Conservation (phyloP, 2,888 invertebrate genomes). For the Sphaerophoria taeniata region DNA sequence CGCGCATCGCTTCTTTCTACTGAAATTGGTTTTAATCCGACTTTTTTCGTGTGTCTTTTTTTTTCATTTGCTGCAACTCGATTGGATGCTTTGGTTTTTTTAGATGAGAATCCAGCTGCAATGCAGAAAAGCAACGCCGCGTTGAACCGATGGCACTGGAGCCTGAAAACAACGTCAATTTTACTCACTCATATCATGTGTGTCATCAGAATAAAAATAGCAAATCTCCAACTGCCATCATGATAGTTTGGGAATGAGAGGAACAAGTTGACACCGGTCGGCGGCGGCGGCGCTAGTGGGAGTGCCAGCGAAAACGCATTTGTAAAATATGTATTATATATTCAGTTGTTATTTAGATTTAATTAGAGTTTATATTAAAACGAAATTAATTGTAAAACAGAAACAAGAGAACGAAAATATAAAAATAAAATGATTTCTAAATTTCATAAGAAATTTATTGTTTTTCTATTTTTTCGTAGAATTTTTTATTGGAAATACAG, state of each 20-base stretch:
- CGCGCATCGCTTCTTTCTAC: slow-evolving; percentile 5
- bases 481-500: not conserved
- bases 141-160: slow-evolving; percentile 45
- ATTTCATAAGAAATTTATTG: slow-evolving; percentile 63
- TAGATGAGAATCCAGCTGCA: slow-evolving; percentile 81
- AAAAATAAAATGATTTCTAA: slow-evolving; percentile 71
- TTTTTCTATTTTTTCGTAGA: not conserved
- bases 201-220: slow-evolving; percentile 51
- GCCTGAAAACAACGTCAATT: slow-evolving; percentile 36
- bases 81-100: slow-evolving; percentile 25
- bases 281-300: not conserved
- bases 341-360: slow-evolving; percentile 71
- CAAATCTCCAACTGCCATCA: slow-evolving; percentile 48
- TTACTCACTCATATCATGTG: slow-evolving; percentile 65
- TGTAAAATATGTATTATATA: slow-evolving; percentile 74
- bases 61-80: slow-evolving; percentile 27
- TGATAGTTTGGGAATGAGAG: slow-evolving; percentile 52
- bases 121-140: slow-evolving; percentile 79
- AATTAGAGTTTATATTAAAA: slow-evolving; percentile 72
- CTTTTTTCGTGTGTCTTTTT: slow-evolving; percentile 38
- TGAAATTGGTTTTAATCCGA: slow-evolving; percentile 35
- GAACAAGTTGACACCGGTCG: not conserved
- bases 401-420: not conserved
- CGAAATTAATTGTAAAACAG: slow-evolving; percentile 39
- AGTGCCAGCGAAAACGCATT: not conserved